Percentiles rank a stretch among this genome's conserved stretches.
Evolutionary conservation across 2,113 vertebrate species (phyloP).

Genomic region (Sander vitreus): DNA sequence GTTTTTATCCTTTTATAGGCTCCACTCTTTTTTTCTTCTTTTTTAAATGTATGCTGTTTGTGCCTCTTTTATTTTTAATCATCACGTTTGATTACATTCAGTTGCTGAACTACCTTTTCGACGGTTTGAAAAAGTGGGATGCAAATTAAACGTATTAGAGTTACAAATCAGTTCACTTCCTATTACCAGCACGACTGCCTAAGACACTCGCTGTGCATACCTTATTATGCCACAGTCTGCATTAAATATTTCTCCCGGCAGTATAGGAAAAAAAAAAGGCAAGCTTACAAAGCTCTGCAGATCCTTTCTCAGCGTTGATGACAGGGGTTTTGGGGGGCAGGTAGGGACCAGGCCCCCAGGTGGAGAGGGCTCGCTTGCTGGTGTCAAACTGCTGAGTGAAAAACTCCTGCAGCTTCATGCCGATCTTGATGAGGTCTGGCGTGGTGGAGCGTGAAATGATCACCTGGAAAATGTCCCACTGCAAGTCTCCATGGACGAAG

Average conservation of each 20-base stretch:
- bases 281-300: conserved; percentile 91
- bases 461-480: conserved; percentile 99
- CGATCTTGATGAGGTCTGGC: conserved; percentile 98
- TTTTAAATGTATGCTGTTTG: conserved; percentile 1
- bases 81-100: conserved; percentile 44
- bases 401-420: conserved; percentile 99
- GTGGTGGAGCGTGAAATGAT: conserved; percentile 99
- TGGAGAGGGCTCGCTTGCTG: conserved; percentile 96
- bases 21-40: not conserved
- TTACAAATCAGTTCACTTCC: conserved; percentile 54
- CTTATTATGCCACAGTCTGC: conserved; percentile 30
- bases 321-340: conserved; percentile 92
- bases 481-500: conserved; percentile 97
- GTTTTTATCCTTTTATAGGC: not conserved
- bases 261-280: not conserved
- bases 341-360: conserved; percentile 97
- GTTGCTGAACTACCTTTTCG: conserved; percentile 26
- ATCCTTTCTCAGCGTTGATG: conserved; percentile 89
- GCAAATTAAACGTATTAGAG: conserved; percentile 56
- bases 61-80: conserved; percentile 22
- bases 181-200: conserved; percentile 13
- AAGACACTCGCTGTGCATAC: conserved; percentile 2
- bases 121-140: conserved; percentile 23
- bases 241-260: conserved; percentile 4
- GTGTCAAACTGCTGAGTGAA: conserved; percentile 99